phyloP scores from a whole-genome alignment of 2,888 invertebrate species.

The Rhagophthalmus giganteus region DNA sequence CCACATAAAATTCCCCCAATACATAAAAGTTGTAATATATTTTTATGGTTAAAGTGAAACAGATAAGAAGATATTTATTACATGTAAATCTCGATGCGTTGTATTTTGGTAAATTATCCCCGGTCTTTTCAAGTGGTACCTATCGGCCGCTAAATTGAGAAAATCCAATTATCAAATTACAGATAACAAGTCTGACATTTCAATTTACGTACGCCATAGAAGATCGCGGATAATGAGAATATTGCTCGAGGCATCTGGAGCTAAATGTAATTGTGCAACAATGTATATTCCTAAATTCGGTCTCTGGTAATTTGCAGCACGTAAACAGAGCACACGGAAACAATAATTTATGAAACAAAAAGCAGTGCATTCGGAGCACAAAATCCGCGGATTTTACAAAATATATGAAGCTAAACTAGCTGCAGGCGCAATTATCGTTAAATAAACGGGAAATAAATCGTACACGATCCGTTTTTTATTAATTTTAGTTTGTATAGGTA shows the following conservation, averaged over 20 bases:
- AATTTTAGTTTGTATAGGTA: slow-evolving; percentile 15
- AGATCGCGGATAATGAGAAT: slow-evolving; percentile 4
- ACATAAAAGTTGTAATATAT: not conserved
- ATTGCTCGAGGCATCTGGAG: slow-evolving; percentile 3
- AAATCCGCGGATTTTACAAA: slow-evolving; percentile 34
- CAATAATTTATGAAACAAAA: slow-evolving; percentile 35
- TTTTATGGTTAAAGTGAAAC: not conserved
- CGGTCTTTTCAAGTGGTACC: too few species aligned
- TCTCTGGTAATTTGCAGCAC: slow-evolving; percentile 8
- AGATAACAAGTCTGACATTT: not conserved
- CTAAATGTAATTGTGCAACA: slow-evolving; percentile 3
- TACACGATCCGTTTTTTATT: slow-evolving; percentile 21
- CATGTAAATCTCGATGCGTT: not conserved
- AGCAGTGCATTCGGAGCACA: slow-evolving; percentile 29
- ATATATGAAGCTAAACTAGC: slow-evolving; percentile 37
- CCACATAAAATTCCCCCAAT: not conserved
- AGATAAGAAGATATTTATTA: not conserved
- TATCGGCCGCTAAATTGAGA: not conserved
- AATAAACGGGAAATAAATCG: slow-evolving; percentile 42
- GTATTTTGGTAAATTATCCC: not conserved
- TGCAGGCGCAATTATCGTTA: slow-evolving; percentile 44
- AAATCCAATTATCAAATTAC: not conserved
- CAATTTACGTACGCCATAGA: not conserved
- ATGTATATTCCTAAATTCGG: slow-evolving; percentile 3
- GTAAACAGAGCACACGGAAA: slow-evolving; percentile 12